Percentiles rank a stretch among this genome's conserved stretches.
Conservation (phyloP, 2,797 vertebrate species). For the Alauda arvensis region DNA sequence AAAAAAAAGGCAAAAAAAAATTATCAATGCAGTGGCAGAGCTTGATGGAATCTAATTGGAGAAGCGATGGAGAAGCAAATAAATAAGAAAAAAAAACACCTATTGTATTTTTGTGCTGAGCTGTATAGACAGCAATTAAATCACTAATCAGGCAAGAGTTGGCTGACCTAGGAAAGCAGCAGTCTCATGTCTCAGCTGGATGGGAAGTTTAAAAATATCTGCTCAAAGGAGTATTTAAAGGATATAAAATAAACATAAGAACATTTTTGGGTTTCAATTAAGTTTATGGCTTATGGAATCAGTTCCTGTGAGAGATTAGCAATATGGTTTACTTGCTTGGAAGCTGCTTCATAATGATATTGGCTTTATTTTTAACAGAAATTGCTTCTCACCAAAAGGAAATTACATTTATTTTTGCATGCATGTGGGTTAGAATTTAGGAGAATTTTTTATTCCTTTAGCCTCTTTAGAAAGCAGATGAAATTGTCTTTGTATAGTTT, state of each 20-base stretch:
- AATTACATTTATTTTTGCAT: background rate
- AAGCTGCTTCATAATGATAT: background rate
- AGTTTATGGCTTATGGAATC: background rate
- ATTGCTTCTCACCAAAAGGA: background rate
- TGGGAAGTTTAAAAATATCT: background rate
- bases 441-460: background rate
- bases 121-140: background rate
- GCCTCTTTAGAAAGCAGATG: background rate
- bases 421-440: background rate
- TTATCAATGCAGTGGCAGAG: background rate
- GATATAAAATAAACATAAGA: background rate
- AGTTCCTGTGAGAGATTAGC: background rate
- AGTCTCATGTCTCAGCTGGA: background rate
- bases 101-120: background rate
- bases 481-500: background rate
- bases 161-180: background rate
- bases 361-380: background rate
- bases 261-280: background rate
- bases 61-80: constrained; percentile 1
- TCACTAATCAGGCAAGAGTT: background rate
- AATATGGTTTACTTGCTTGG: background rate
- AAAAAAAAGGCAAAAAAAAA: background rate
- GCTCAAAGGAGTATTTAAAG: background rate
- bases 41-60: background rate
- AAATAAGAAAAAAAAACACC: background rate